Conservation (phyloP, 2,888 invertebrate genomes). For the Sarcophaga rosellei region DNA sequence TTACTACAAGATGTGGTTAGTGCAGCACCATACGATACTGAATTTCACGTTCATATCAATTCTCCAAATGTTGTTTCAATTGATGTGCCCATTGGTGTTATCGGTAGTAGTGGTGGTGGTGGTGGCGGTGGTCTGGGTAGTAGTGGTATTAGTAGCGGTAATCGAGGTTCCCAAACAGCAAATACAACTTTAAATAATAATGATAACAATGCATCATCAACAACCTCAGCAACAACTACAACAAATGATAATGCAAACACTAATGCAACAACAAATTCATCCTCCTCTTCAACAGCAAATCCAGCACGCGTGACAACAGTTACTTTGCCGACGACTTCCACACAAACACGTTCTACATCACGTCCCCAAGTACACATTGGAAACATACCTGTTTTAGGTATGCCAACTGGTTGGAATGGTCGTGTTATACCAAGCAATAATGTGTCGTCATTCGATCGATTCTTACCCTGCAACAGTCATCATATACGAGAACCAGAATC, state of each 20-base stretch:
- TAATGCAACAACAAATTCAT: constrained; percentile 70
- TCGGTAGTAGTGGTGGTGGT: constrained; percentile 18
- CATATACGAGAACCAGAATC: constrained; percentile 82
- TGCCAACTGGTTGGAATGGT: constrained; percentile 80
- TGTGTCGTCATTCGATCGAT: constrained; percentile 81
- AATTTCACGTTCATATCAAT: constrained; percentile 80
- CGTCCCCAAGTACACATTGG: constrained; percentile 87
- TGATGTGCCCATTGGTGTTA: constrained; percentile 80
- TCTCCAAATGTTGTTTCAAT: constrained; percentile 78
- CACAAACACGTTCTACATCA: constrained; percentile 86
- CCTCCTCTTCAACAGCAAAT: constrained; percentile 76
- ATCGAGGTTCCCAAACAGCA: constrained; percentile 79
- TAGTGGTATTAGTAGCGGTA: constrained; percentile 15
- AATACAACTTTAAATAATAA: constrained; percentile 76
- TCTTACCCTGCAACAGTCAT: constrained; percentile 88
- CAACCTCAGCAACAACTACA: constrained; percentile 62
- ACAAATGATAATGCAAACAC: constrained; percentile 67
- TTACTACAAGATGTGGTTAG: constrained; percentile 80
- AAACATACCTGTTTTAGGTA: constrained; percentile 82
- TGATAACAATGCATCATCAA: constrained; percentile 79
- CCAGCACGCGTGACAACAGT: constrained; percentile 84
- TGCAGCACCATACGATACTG: constrained; percentile 78
- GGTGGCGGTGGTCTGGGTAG: constrained; percentile 14
- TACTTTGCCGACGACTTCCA: constrained; percentile 87
- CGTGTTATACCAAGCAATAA: constrained; percentile 80